A percentile compares a stretch with the other conserved stretches of the same genome.
These are phyloP conservation scores for Eremophila alpestris DNA, from an alignment of 2,797 vertebrate genomes.

Conservation along the genomic window DNA sequence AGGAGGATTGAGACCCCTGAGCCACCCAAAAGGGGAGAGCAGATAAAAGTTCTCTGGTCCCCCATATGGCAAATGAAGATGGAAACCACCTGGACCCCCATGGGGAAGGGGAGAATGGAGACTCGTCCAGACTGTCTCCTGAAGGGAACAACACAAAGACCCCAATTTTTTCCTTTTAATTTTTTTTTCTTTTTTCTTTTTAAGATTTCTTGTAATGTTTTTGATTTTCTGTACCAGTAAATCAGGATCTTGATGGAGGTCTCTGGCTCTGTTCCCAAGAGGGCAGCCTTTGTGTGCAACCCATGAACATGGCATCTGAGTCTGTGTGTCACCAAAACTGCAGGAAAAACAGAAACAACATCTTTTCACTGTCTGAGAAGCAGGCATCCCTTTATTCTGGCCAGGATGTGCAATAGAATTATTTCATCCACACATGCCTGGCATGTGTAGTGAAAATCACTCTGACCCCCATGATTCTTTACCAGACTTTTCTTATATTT, in stretches of 20 bases:
- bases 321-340: background rate
- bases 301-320: background rate
- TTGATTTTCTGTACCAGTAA: background rate
- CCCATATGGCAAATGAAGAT: background rate
- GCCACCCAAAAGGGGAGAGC: too few species aligned
- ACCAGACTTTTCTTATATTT: background rate
- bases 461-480: background rate
- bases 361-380: background rate
- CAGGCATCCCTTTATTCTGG: background rate
- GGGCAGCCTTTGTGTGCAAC: background rate
- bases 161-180: background rate
- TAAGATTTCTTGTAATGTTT: background rate
- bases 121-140: fast-evolving
- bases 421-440: background rate
- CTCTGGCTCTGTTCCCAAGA: background rate
- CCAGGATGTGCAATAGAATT: background rate
- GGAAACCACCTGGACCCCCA: too few species aligned
- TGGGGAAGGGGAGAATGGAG: background rate
- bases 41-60: background rate
- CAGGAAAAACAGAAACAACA: background rate
- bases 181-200: background rate
- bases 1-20: background rate
- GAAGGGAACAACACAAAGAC: background rate
- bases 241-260: background rate
- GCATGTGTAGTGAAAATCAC: background rate